phyloP scores from a whole-genome alignment of 2,113 vertebrate species.

The Oryzias curvinotus region DNA sequence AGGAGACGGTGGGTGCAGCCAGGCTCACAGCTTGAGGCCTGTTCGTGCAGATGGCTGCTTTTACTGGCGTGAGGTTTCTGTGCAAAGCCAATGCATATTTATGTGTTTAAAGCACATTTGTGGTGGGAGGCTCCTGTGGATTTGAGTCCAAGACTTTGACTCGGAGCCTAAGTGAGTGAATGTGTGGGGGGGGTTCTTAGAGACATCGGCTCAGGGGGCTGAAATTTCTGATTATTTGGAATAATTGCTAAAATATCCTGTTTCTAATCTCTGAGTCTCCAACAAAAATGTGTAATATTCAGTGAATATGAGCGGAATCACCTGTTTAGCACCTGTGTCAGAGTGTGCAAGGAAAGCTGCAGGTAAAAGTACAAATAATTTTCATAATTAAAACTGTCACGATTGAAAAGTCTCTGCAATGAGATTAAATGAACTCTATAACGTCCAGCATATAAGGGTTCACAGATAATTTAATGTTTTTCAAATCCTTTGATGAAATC shows the following conservation, averaged over 20 bases:
- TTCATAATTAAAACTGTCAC: no score
- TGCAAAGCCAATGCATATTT: conserved; percentile 75
- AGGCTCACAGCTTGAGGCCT: conserved; percentile 69
- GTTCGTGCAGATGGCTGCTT: conserved; percentile 76
- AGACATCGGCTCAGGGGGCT: conserved; percentile 55
- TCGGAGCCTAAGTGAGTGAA: conserved; percentile 45
- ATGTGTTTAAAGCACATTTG: conserved; percentile 73
- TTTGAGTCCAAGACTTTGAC: conserved; percentile 54
- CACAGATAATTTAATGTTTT: no score
- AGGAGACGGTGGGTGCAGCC: conserved; percentile 64
- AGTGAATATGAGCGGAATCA: no score
- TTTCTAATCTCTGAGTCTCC: conserved; percentile 39
- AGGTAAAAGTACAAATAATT: no score
- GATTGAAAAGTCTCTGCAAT: no score
- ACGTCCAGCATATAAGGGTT: no score
- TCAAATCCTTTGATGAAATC: no score
- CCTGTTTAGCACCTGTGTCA: no score
- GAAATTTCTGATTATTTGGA: conserved; percentile 50
- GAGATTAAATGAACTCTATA: no score
- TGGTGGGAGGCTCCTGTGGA: conserved; percentile 62
- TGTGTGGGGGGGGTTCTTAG: conserved; percentile 38
- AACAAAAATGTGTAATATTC: conserved; percentile 26
- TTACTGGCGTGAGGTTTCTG: conserved; percentile 63
- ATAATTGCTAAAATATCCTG: conserved; percentile 54
- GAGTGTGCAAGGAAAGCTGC: no score